phyloP scores from a whole-genome alignment of 2,888 invertebrate genomes.

The Nemoura dubitans region DNA sequence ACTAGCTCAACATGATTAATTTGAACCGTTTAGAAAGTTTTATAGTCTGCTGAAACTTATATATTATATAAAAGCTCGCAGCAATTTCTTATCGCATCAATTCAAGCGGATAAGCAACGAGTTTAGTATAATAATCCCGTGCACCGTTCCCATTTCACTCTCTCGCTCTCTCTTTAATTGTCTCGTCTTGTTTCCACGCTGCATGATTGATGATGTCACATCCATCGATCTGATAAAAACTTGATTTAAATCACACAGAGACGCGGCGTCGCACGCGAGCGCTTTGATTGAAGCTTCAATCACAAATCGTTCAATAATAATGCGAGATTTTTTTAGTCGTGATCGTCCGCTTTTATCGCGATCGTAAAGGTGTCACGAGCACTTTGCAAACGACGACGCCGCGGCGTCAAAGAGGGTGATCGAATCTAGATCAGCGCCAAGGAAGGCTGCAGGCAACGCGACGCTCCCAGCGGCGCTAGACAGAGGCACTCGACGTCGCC shows the following conservation, averaged over 20 bases:
- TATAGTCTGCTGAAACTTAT: not conserved
- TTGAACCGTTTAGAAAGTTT: not conserved
- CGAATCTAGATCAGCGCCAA: not conserved
- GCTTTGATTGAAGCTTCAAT: not conserved
- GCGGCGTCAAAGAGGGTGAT: not conserved
- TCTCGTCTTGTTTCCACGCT: not conserved
- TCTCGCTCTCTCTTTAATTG: not conserved
- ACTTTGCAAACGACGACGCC: not conserved
- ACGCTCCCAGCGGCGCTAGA: not conserved
- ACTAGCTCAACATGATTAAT: conserved; percentile 1
- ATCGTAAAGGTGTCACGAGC: not conserved
- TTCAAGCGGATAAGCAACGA: not conserved
- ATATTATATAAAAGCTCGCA: not conserved
- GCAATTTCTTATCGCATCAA: not conserved
- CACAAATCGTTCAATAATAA: not conserved
- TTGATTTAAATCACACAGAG: not conserved
- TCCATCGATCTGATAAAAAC: conserved; percentile 1
- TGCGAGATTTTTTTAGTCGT: not conserved
- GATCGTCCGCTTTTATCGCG: not conserved
- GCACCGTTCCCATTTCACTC: not conserved
- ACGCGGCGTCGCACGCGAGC: not conserved
- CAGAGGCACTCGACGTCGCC: not conserved
- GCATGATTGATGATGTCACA: conserved; percentile 3
- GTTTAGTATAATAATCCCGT: not conserved
- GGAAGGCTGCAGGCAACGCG: not conserved